Evolutionary conservation across 1,140 invertebrate genomes (phyloP).

Genomic region (Agraylea sexmaculata): DNA sequence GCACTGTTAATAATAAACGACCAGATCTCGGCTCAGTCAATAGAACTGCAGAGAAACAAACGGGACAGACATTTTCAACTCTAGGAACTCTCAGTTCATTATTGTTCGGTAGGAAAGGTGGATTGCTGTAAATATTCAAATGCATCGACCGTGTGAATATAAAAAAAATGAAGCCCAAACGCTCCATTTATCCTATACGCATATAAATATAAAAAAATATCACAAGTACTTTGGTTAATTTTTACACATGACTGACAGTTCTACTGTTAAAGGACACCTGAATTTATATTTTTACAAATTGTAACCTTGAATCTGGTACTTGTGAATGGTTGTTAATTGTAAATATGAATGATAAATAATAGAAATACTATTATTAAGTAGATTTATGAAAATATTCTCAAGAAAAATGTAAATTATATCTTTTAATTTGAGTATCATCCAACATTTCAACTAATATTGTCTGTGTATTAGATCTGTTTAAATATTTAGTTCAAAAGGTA

Average conservation of each 20-base stretch:
- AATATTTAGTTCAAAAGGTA: too few relatives aligned
- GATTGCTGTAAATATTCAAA: constrained; percentile 54
- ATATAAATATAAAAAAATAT: constrained; percentile 4
- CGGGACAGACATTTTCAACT: constrained; percentile 39
- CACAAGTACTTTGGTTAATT: constrained; percentile 4
- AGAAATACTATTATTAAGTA: neutral
- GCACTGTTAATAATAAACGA: constrained; percentile 38
- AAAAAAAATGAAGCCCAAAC: constrained; percentile 10
- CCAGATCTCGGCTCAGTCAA: constrained; percentile 18
- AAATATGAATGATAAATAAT: neutral
- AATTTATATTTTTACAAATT: neutral
- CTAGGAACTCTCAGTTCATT: constrained; percentile 68
- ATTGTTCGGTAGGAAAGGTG: constrained; percentile 71
- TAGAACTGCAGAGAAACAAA: constrained; percentile 25
- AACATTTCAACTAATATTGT: too few relatives aligned
- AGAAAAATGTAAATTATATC: neutral
- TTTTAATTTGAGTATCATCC: neutral
- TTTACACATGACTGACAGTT: constrained; percentile 3
- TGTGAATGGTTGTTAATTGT: neutral
- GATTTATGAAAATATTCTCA: neutral
- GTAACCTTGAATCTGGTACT: neutral
- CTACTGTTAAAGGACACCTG: neutral
- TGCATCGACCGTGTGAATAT: constrained; percentile 8
- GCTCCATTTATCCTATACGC: constrained; percentile 12
- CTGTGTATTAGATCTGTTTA: too few relatives aligned